Percentiles rank a stretch among this genome's conserved stretches.
Conservation (phyloP, 30 jellyfish, hydroid and myxozoan species). For the Pelagia noctiluca region DNA sequence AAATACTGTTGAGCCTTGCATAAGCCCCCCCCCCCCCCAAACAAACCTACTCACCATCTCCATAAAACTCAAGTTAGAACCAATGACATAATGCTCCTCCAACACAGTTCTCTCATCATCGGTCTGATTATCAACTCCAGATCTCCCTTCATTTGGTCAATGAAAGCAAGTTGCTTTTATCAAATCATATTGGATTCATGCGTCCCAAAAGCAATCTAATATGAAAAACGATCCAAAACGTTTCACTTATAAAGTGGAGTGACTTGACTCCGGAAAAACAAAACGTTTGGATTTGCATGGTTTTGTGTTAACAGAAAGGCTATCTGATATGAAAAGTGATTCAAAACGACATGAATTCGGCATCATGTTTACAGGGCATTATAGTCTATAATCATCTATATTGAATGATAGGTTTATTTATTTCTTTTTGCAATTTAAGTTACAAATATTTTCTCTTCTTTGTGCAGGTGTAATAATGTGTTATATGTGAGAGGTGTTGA, state of each 20-base stretch:
- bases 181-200: too few species aligned
- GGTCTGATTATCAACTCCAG: neutral
- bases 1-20: too few species aligned
- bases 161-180: too few species aligned
- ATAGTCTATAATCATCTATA: neutral
- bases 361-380: neutral
- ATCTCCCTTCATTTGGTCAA: neutral
- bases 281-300: neutral
- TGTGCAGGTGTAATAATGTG: constrained; percentile 96
- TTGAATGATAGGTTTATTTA: too few species aligned
- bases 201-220: too few species aligned
- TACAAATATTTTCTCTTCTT: neutral
- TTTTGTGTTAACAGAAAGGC: neutral
- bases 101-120: neutral
- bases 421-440: too few species aligned
- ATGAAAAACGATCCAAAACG: too few species aligned
- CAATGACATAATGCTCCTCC: neutral
- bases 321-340: neutral
- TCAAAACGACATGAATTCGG: neutral
- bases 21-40: neutral
- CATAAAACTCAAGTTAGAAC: neutral
- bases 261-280: neutral
- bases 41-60: neutral
- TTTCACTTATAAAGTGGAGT: too few species aligned
- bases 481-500: constrained; percentile 95